Evolutionary conservation across 2,113 vertebrate species (phyloP).

Genomic region (Sturnus vulgaris): DNA sequence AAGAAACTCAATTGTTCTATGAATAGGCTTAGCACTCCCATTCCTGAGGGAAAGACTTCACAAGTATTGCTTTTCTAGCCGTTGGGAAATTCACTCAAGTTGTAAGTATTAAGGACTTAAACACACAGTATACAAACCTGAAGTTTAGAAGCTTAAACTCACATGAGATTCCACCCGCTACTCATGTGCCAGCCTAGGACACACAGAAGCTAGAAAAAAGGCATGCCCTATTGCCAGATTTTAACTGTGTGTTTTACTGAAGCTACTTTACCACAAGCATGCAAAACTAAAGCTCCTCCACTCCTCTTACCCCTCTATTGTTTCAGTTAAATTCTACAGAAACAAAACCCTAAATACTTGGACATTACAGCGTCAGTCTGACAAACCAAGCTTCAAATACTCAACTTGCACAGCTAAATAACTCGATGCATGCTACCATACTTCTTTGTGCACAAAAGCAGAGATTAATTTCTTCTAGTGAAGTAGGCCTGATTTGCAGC

Average conservation of each 20-base stretch:
- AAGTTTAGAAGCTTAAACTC: background rate
- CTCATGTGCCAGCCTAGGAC: background rate
- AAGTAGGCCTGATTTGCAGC: background rate
- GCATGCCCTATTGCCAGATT: background rate
- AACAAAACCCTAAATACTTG: background rate
- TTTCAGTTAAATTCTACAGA: background rate
- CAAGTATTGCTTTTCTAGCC: background rate
- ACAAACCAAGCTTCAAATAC: background rate
- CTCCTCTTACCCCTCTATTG: background rate
- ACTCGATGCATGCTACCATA: accelerated
- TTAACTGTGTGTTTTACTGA: background rate
- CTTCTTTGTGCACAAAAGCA: background rate
- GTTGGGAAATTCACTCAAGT: background rate
- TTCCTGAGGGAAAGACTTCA: background rate
- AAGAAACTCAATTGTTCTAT: background rate
- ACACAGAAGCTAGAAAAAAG: background rate
- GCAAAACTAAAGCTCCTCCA: background rate
- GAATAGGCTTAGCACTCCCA: background rate
- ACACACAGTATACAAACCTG: background rate
- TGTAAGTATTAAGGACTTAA: background rate
- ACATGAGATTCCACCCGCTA: background rate
- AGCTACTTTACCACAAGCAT: background rate
- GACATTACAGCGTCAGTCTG: background rate
- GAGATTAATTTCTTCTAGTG: background rate
- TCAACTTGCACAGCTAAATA: background rate